Conservation (phyloP, 2,888 invertebrate genomes). For the Aplocera efformata region DNA sequence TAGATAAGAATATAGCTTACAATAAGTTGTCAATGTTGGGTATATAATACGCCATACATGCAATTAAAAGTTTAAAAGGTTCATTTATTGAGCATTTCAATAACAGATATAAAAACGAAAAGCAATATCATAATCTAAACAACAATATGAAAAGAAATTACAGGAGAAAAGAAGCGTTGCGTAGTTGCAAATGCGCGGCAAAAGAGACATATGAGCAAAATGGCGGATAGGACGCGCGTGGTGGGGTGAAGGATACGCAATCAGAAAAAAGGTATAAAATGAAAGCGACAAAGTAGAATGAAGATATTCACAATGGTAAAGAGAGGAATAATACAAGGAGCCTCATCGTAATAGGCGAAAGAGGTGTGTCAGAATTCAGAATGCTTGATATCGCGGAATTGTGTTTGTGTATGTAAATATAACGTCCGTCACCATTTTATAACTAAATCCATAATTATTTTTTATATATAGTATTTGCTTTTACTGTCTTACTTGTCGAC, state of each 20-base stretch:
- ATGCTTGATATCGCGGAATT: conserved; percentile 26
- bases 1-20: conserved; percentile 27
- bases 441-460: conserved; percentile 6
- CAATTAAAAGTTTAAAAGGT: conserved; percentile 73
- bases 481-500: conserved; percentile 5
- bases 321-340: conserved; percentile 23
- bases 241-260: background rate
- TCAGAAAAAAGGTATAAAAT: background rate
- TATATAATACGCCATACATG: conserved; percentile 46
- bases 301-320: conserved; percentile 4
- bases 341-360: conserved; percentile 32
- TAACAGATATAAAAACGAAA: conserved; percentile 8
- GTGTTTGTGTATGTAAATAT: conserved; percentile 26
- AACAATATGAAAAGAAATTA: background rate
- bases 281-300: background rate
- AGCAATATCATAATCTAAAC: background rate
- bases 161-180: background rate
- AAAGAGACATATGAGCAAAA: conserved; percentile 10
- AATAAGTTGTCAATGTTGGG: conserved; percentile 37
- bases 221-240: conserved; percentile 7
- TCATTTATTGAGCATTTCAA: conserved; percentile 52
- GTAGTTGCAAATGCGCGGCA: conserved; percentile 5
- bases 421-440: conserved; percentile 29
- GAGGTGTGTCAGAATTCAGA: conserved; percentile 36
- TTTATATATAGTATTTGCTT: conserved; percentile 3